These are phyloP conservation scores for Bombus breviceps DNA, from an alignment of 1,140 invertebrate genomes.

Conservation along the genomic window DNA sequence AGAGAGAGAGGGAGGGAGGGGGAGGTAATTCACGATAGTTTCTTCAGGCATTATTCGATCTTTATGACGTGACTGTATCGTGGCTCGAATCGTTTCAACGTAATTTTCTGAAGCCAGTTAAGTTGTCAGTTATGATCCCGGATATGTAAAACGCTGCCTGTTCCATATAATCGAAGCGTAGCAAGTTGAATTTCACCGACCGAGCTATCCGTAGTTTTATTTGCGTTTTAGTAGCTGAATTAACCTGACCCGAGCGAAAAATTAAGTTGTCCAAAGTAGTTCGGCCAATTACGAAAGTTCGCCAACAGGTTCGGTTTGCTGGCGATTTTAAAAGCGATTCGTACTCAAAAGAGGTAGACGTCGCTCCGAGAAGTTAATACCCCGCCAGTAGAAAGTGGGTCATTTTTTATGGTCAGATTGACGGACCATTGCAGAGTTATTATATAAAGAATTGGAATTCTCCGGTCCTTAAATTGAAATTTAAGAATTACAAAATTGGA, in stretches of 20 bases:
- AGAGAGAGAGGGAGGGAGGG: not conserved
- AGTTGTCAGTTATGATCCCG: not conserved
- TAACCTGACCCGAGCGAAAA: not conserved
- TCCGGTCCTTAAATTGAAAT: not conserved
- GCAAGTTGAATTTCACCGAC: not conserved
- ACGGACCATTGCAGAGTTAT: not conserved
- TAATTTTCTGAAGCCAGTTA: conserved; percentile 10
- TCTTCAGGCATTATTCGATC: conserved; percentile 46
- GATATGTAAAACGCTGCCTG: not conserved
- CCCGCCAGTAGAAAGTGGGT: not conserved
- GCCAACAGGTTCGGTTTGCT: not conserved
- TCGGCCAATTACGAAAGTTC: conserved; percentile 41
- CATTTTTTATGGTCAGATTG: not conserved
- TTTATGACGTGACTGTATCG: not conserved
- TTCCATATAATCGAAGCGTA: not conserved
- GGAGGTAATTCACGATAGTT: conserved; percentile 40
- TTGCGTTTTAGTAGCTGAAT: not conserved
- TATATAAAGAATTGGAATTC: not conserved
- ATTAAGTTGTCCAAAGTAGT: conserved; percentile 39
- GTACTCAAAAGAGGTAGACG: not conserved
- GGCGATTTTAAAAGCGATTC: conserved; percentile 21
- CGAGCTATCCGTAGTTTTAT: not conserved
- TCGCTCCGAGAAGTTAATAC: not conserved
- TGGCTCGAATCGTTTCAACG: conserved; percentile 4
- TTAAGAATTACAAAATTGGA: not conserved